Evolutionary conservation across 2,888 invertebrate genomes (phyloP).

Genomic region (Dynastes hyllus): DNA sequence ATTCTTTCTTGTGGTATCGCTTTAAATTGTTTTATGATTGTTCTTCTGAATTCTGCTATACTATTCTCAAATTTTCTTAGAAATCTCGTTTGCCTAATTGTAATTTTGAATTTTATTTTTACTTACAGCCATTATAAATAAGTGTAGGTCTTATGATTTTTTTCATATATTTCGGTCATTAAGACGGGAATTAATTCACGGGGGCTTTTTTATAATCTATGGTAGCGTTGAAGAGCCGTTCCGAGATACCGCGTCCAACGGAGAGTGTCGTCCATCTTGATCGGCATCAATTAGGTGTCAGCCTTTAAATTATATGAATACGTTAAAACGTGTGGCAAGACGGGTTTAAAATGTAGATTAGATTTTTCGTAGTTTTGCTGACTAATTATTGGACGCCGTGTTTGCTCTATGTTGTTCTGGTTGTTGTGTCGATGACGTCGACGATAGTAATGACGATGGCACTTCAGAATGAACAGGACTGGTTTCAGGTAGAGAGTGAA

Average conservation of each 20-base stretch:
- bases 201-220: background rate
- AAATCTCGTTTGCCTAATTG: too few species aligned
- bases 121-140: too few species aligned
- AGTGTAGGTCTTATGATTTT: too few species aligned
- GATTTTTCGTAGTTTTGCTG: conserved; percentile 41
- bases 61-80: too few species aligned
- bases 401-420: conserved; percentile 12
- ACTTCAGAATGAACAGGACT: background rate
- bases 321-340: conserved; percentile 32
- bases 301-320: conserved; percentile 29
- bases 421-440: background rate
- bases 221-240: background rate
- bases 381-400: conserved; percentile 30
- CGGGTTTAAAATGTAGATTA: conserved; percentile 38
- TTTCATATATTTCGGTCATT: too few species aligned
- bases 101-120: too few species aligned
- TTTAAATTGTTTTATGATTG: too few species aligned
- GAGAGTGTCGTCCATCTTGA: conserved; percentile 32
- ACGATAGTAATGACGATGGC: conserved; percentile 20
- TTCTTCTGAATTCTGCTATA: too few species aligned
- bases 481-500: conserved; percentile 2
- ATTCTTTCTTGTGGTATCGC: too few species aligned
- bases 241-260: background rate
- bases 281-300: conserved; percentile 40
- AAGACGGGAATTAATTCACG: background rate